Evolutionary conservation across 2,113 vertebrate genomes (phyloP).

Genomic region (Hymenochirus boettgeri): DNA sequence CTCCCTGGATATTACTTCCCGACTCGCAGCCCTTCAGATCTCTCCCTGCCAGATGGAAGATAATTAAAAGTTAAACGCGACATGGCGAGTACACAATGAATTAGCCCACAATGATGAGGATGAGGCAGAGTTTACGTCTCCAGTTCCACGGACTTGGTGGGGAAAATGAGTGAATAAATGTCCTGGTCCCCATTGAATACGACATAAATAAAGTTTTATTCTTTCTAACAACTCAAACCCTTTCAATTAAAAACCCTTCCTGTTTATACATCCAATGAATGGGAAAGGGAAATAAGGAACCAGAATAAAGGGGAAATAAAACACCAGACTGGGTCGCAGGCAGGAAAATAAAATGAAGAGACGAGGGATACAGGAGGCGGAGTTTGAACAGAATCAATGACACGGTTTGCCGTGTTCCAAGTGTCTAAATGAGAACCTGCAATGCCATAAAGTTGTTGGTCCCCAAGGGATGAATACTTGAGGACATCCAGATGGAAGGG

Average conservation of each 20-base stretch:
- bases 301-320: too few species aligned
- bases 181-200: background rate
- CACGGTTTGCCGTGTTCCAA: background rate
- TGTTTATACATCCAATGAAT: too few species aligned
- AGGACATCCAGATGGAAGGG: slow-evolving; percentile 25
- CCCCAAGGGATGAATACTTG: slow-evolving; percentile 6
- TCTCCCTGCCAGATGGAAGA: slow-evolving; percentile 48
- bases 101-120: slow-evolving; percentile 37
- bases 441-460: background rate
- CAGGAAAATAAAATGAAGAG: slow-evolving; percentile 3
- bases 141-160: background rate
- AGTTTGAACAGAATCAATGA: background rate
- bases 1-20: slow-evolving; percentile 34
- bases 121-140: slow-evolving; percentile 3
- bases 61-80: slow-evolving; percentile 52
- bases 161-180: background rate
- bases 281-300: too few species aligned
- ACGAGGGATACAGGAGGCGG: background rate
- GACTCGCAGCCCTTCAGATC: slow-evolving; percentile 43
- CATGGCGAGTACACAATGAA: slow-evolving; percentile 46
- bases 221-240: too few species aligned
- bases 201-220: background rate
- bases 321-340: too few species aligned
- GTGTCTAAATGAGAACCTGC: background rate
- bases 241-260: background rate